Evolutionary conservation across 2,797 vertebrate species (phyloP), one percentile per base, ranked within the genome.

Genomic region (Steatocranus sp.): DNA sequence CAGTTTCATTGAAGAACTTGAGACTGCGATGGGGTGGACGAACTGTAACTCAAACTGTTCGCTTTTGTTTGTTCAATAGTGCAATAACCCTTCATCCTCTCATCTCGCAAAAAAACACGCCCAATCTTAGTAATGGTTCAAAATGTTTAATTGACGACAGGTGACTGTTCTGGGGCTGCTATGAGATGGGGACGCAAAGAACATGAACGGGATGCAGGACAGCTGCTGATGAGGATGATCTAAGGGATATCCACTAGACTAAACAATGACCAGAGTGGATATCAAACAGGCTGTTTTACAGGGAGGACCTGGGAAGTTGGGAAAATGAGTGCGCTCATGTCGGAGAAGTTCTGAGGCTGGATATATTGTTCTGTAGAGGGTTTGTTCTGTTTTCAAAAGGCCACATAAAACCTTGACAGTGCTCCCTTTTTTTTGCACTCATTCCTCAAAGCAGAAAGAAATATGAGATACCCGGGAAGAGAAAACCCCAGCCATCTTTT

Each of bases 311-410:
- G 88, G 91, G 89, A 90, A 86, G 84, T 82, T 81, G 75, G 87
- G 90, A 89, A 92, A 94, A 92, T 85, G 90, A 93, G 92, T 86
- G 89, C 82, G 68, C 85, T 86, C 88, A 92, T 93, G 90, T 92
- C 86, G 81, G 89, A 90, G 81, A 85, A 63, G 87, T 91, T 94
- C 88, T 89, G 91, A 92, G 80, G 91, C 83, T 84, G 90, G 90
- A 91, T 89, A 94, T 94, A 94, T 94, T 95, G 93, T 95, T 86
- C 90, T 86, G 89, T 50, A 87, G 80, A 92, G 91, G 90, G 90
- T 89, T 92, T 94, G 93, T 94, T 94, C 92, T 78, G 84, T 91
- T 94, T 95, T 94, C 93, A 95, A 95, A 94, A 93, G 93, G 91
- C 91, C 90, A 92, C 88, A 94, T 93, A 94, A 95, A 94, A 94